phyloP scores from a whole-genome alignment of 2,113 vertebrate genomes.

The Sprattus sprattus region DNA sequence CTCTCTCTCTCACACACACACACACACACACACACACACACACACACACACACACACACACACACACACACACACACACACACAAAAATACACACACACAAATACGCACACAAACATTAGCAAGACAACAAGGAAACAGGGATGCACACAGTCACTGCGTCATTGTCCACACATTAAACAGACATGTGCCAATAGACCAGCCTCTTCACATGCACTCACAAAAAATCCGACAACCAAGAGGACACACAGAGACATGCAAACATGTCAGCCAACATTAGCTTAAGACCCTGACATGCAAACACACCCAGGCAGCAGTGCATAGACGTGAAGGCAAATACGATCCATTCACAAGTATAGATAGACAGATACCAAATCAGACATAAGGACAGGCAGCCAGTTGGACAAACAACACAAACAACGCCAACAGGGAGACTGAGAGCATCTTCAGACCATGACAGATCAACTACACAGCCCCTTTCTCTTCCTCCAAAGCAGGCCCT shows the following conservation, averaged over 20 bases:
- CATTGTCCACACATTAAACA: neutral
- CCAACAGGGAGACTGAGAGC: neutral
- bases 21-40: neutral
- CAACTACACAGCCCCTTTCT: neutral
- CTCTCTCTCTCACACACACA: neutral
- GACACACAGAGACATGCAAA: neutral
- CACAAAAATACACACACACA: neutral
- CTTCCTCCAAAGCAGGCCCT: neutral
- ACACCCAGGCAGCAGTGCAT: conserved; percentile 29
- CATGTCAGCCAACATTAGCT: neutral
- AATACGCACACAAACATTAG: conserved; percentile 14
- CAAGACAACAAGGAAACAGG: neutral
- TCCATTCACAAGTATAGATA: neutral
- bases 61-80: neutral
- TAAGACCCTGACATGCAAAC: neutral
- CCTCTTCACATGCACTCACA: neutral
- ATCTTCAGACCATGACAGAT: neutral
- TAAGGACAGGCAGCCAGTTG: neutral
- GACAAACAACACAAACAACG: neutral
- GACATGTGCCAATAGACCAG: neutral
- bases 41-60: neutral
- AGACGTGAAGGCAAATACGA: neutral
- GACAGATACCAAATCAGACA: neutral
- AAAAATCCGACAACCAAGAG: neutral
- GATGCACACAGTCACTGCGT: neutral